Conservation (phyloP, 2,113 vertebrate genomes). For the Neomonachus schauinslandi region DNA sequence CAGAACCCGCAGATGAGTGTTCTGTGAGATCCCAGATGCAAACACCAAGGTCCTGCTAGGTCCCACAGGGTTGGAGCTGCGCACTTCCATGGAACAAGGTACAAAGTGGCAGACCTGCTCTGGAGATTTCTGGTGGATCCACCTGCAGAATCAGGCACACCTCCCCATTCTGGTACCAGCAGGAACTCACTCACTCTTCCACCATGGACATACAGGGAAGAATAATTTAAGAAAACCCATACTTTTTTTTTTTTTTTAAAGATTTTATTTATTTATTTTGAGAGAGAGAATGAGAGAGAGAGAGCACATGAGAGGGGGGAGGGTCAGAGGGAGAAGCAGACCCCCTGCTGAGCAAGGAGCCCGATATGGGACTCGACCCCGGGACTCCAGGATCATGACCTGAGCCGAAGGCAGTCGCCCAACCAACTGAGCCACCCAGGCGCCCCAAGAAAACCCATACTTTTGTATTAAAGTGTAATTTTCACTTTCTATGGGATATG, state of each 20-base stretch:
- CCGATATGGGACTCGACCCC: too few relatives aligned
- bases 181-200: fast-evolving
- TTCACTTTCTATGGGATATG: background rate
- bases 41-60: background rate
- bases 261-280: too few relatives aligned
- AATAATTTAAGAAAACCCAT: background rate
- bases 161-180: background rate
- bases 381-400: too few relatives aligned
- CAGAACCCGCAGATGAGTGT: background rate
- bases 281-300: too few relatives aligned
- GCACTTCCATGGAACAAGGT: fast-evolving
- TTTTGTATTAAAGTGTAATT: background rate
- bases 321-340: too few relatives aligned
- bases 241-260: too few relatives aligned
- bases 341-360: too few relatives aligned
- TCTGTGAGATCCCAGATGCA: background rate
- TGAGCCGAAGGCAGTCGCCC: too few relatives aligned
- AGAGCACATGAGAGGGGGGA: too few relatives aligned
- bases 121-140: background rate
- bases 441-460: background rate
- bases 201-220: background rate
- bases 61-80: background rate
- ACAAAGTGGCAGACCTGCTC: fast-evolving
- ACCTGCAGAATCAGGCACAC: background rate
- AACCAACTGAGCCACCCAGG: too few relatives aligned